These are phyloP conservation scores for Thalassophryne amazonica DNA, from an alignment of 2,797 vertebrate genomes.

Conservation along the genomic window DNA sequence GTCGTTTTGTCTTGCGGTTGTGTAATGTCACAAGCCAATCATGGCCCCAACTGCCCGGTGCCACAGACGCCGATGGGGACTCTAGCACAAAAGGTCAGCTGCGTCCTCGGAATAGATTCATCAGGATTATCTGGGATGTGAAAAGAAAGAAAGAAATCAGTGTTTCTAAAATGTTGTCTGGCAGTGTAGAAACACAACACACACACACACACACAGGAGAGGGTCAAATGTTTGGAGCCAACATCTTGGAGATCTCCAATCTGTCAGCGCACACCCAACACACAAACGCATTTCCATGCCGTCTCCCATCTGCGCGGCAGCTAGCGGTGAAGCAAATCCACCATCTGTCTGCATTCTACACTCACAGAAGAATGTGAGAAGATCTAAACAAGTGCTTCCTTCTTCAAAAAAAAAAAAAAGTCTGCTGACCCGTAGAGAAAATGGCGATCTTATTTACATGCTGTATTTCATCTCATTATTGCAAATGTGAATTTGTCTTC, in stretches of 20 bases:
- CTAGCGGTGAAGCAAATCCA: neutral
- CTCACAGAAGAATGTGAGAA: conserved; percentile 9
- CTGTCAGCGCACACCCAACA: conserved; percentile 6
- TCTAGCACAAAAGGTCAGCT: conserved; percentile 54
- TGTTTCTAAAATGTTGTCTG: neutral
- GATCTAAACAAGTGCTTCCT: conserved; percentile 21
- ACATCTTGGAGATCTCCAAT: conserved; percentile 9
- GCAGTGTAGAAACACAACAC: neutral
- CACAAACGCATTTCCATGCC: conserved; percentile 14
- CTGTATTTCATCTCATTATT: conserved; percentile 42
- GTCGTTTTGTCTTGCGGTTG: conserved; percentile 9
- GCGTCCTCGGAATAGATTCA: conserved; percentile 41
- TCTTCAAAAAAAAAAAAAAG: conserved; percentile 10
- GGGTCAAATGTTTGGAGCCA: conserved; percentile 17
- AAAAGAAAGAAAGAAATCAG: neutral
- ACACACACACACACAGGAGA: neutral
- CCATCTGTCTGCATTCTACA: conserved; percentile 38
- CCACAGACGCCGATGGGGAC: conserved; percentile 55
- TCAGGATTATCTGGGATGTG: too few species aligned
- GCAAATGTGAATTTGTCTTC: conserved; percentile 10
- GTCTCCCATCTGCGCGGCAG: conserved; percentile 18
- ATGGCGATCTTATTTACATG: conserved; percentile 24
- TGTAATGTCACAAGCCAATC: conserved; percentile 51
- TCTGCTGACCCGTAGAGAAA: conserved; percentile 17
- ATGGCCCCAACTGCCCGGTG: conserved; percentile 38